phyloP scores from a whole-genome alignment of 2,888 invertebrate genomes.

The Gandaritis pyraliata region DNA sequence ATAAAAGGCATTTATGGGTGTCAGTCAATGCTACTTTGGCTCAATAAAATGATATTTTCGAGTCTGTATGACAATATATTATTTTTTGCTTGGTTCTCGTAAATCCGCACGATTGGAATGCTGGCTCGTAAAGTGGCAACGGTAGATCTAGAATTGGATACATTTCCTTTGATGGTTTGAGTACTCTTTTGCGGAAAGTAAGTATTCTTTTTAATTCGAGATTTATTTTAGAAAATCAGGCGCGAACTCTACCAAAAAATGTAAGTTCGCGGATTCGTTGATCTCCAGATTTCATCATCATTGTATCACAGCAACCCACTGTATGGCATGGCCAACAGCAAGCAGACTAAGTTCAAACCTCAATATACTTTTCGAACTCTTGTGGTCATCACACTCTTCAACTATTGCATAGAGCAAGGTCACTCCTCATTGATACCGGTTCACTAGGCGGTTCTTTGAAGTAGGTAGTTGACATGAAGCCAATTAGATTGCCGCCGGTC shows the following conservation, averaged over 20 bases:
- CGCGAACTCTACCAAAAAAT: too few relatives aligned
- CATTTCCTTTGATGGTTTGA: too few relatives aligned
- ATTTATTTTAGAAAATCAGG: too few relatives aligned
- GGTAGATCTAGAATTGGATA: neutral
- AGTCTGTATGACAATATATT: slow-evolving; percentile 35
- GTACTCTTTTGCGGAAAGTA: too few relatives aligned
- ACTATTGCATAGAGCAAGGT: slow-evolving; percentile 18
- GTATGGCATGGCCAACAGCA: too few relatives aligned
- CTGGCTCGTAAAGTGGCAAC: neutral
- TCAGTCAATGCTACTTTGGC: slow-evolving; percentile 26
- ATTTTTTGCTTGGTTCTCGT: slow-evolving; percentile 17
- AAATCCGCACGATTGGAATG: slow-evolving; percentile 4
- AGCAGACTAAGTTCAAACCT: too few relatives aligned
- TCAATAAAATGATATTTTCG: slow-evolving; percentile 37
- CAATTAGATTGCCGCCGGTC: slow-evolving; percentile 32
- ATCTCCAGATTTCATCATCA: too few relatives aligned
- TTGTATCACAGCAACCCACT: too few relatives aligned
- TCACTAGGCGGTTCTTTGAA: slow-evolving; percentile 36
- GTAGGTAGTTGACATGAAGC: slow-evolving; percentile 27
- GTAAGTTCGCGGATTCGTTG: too few relatives aligned
- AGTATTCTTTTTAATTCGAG: too few relatives aligned
- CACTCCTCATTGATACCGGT: slow-evolving; percentile 26
- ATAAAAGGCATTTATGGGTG: neutral
- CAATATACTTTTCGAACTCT: too few relatives aligned
- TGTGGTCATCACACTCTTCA: neutral